Evolutionary conservation across 2,113 vertebrate species (phyloP), one percentile per base, ranked within the genome.

Genomic region (Leuciscus idus): DNA sequence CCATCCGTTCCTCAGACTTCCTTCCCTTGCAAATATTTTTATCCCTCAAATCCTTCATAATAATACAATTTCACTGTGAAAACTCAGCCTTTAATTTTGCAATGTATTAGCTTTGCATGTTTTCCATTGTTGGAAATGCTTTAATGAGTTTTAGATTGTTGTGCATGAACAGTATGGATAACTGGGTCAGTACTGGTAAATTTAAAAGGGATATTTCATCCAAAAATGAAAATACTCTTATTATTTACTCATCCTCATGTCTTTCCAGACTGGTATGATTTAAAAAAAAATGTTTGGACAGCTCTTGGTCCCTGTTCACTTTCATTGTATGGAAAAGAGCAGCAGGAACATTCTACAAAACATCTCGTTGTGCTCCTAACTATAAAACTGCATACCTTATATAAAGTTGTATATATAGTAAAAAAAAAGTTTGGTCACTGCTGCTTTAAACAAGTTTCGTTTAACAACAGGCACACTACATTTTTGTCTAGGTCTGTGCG

Each of bases 111-210:
- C 9, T 26, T 43, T 82, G 43, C 21, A n/a, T 82, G 15, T 4
- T 43, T 61, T 26, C 43, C 21, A 75, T 30, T 55, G 79, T 21
- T 62, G 36, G 17, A 19, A 52, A 30, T 85, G 12, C 28, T n/a
- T 7, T 68, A 50, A 33, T 85, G 62, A 77, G 62, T 57, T 64
- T n/a, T 50, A 46, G 12, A n/a, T 78, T 19, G 15, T 26, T 19
- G 64, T 79, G 48, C 17, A 79, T 59, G 46, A 30, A 59, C n/a
- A 59, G 64, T 30, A 68, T 26, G 48, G 30, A 15, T 26, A 75
- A 48, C 79, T 81, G 59, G 57, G 59, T 81, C 78, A 81, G 33
- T 61, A 43, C 33, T 57, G n/a, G 10, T 78, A 39, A 11, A 72
- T 23, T 23, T 73, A n/a, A 73, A 9, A 43, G 36, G 36, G 21